Base-by-base conservation (phyloP, 2,797 vertebrate species). In the Eremophila alpestris region DNA sequence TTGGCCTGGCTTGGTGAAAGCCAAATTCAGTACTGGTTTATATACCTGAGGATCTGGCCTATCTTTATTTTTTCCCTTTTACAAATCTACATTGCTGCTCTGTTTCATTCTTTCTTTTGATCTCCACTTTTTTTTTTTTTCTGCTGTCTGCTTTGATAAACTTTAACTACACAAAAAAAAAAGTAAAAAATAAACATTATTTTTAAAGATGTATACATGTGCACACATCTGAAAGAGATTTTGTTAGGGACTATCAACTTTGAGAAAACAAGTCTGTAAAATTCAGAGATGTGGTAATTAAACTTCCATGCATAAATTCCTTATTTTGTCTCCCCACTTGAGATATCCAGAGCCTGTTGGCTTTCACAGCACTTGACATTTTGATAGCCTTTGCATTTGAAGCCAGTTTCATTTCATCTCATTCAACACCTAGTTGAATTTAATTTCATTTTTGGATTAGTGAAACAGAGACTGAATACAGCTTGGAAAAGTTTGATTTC, bases 331-430 rank as follows among this genome's bases (percentile, higher is more conserved):
- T 87, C 46, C 52, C 10, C 32, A 74, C 68, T 83, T 83, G 75
- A 95, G 67, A 30, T 48, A 56, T 18, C 23, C 84, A 38, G 48
- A 84, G 74, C 45, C 74, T 87, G 74, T 70, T 90, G 48, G 63
- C 56, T 83, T 82, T 93, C 81, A 56, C 29, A 95, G 19, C 48
- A 87, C 81, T 91, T 94, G 93, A 96, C 90, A 92, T 95, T 94
- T 95, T 78, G 76, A 75, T 94, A 90, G 86, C 69, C 55, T 92
- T 93, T 94, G 46, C 43, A 51, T 89, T 93, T 92, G 69, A 84
- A 92, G 40, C 63, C 67, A 65, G 29, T 82, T 92, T 76, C 20
- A 67, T 73, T 92, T 79, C 65, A 79, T 73, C 48, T 76, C 13
- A 16, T 63, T 89, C 70, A 79, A 63, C 45, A 82, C 36, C 22